phyloP scores from a whole-genome alignment of 2,113 vertebrate species.

The Lycaon pictus region DNA sequence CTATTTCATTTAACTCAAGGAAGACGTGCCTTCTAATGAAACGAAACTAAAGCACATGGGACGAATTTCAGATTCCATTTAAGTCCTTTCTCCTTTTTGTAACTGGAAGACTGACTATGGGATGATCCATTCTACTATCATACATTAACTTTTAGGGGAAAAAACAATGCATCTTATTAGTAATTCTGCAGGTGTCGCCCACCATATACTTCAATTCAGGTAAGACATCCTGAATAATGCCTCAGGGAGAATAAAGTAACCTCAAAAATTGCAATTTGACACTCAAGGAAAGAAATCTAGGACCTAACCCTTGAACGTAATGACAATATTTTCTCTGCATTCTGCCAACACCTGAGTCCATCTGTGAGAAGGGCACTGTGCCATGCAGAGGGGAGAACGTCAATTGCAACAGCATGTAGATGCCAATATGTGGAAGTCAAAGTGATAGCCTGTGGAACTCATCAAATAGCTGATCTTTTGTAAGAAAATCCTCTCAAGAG shows the following conservation, averaged over 20 bases:
- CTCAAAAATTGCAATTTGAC: conserved; percentile 32
- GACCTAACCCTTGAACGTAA: background rate
- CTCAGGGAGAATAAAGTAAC: background rate
- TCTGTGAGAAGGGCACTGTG: conserved; percentile 84
- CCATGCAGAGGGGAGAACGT: conserved; percentile 75
- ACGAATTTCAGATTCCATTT: background rate
- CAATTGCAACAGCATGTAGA: conserved; percentile 66
- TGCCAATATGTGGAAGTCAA: conserved; percentile 83
- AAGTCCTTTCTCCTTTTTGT: background rate
- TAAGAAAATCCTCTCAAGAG: conserved; percentile 75
- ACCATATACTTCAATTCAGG: background rate
- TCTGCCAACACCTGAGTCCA: conserved; percentile 85
- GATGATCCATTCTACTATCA: background rate
- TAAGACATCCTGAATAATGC: background rate
- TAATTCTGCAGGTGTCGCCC: background rate
- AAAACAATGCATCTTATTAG: background rate
- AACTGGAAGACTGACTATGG: background rate
- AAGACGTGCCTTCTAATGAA: background rate
- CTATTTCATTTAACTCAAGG: background rate
- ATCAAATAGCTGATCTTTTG: conserved; percentile 79
- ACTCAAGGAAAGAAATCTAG: conserved; percentile 18
- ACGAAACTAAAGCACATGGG: background rate
- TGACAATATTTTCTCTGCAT: conserved; percentile 61
- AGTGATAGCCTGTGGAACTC: conserved; percentile 84
- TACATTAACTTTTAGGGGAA: background rate